These are phyloP conservation scores for Craniophora ligustri DNA, from an alignment of 2,888 invertebrate species.

Conservation along the genomic window DNA sequence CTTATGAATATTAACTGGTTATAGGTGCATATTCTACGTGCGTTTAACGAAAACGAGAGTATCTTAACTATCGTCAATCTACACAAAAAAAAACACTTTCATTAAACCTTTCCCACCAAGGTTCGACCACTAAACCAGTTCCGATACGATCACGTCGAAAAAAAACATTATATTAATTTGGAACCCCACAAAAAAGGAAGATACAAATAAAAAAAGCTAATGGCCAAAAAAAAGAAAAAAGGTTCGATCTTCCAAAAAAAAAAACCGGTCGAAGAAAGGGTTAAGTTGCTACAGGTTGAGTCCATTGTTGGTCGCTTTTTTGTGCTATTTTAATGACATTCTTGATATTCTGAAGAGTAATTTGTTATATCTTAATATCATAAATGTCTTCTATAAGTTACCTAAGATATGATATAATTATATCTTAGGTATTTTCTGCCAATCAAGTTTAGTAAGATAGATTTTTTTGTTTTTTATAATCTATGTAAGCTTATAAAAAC, in stretches of 20 bases:
- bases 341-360: conserved; percentile 35
- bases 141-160: conserved; percentile 73
- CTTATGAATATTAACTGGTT: conserved; percentile 37
- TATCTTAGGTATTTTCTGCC: too few relatives aligned
- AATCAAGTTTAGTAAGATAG: too few relatives aligned
- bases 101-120: conserved; percentile 82
- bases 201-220: conserved; percentile 85
- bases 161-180: conserved; percentile 88
- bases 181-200: conserved; percentile 86
- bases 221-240: conserved; percentile 84
- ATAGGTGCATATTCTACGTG: conserved; percentile 48
- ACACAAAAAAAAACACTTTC: conserved; percentile 83
- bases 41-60: conserved; percentile 81
- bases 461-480: too few relatives aligned
- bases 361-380: conserved; percentile 26
- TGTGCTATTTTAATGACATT: conserved; percentile 48
- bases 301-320: conserved; percentile 54
- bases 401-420: too few relatives aligned
- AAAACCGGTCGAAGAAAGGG: conserved; percentile 79
- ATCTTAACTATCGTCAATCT: conserved; percentile 67
- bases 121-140: conserved; percentile 75
- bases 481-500: too few relatives aligned
- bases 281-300: conserved; percentile 78
- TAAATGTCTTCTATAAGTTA: too few relatives aligned
- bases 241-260: conserved; percentile 75